Conservation (phyloP, 2,888 invertebrate genomes). For the Drosophila testacea region DNA sequence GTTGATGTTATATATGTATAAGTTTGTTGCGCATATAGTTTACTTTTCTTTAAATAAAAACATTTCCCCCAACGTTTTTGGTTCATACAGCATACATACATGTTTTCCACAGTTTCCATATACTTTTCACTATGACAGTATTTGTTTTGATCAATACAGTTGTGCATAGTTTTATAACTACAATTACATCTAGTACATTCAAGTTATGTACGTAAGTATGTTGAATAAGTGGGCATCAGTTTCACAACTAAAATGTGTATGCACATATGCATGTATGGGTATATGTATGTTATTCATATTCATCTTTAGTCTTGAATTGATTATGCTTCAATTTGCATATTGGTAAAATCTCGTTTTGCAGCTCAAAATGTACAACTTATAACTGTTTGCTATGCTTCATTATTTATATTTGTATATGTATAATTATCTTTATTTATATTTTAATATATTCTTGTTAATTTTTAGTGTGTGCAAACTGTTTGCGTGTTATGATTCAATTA, state of each 20-base stretch:
- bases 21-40: conserved; percentile 45
- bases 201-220: conserved; percentile 21
- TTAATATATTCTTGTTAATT: conserved; percentile 19
- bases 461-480: conserved; percentile 40
- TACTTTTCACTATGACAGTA: conserved; percentile 21
- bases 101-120: conserved; percentile 7
- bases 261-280: conserved; percentile 22
- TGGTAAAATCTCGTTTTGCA: conserved; percentile 66
- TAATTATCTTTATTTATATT: conserved; percentile 24
- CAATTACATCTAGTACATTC: conserved; percentile 56
- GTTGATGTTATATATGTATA: conserved; percentile 61
- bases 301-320: conserved; percentile 72
- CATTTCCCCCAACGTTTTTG: conserved; percentile 12
- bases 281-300: conserved; percentile 40
- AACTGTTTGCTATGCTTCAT: conserved; percentile 58
- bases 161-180: conserved; percentile 59
- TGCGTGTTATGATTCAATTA: conserved; percentile 27
- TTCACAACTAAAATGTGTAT: conserved; percentile 38
- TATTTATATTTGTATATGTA: conserved; percentile 18
- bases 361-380: conserved; percentile 64
- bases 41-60: conserved; percentile 43
- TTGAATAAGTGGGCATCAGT: conserved; percentile 29
- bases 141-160: conserved; percentile 40
- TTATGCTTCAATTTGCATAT: conserved; percentile 60
- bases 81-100: conserved; percentile 18